Conservation (phyloP, 2,113 vertebrate species). For the Mastomys natalensis region DNA sequence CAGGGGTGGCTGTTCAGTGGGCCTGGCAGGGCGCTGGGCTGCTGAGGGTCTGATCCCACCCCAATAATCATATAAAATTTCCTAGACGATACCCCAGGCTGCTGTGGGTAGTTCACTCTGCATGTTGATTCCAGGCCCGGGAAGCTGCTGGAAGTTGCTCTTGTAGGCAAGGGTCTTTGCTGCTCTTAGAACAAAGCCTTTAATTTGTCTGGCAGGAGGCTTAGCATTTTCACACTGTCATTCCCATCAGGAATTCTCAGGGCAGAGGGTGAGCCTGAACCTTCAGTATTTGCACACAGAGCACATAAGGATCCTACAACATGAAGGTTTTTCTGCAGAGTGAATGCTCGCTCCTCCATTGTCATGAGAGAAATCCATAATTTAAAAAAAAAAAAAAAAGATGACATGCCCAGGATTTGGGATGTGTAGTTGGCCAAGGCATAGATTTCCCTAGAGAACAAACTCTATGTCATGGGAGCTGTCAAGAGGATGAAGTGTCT, state of each 20-base stretch:
- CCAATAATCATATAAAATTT: slow-evolving; percentile 70
- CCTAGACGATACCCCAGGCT: background rate
- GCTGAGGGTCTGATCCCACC: slow-evolving; percentile 62
- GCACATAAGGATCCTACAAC: background rate
- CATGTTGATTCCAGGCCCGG: background rate
- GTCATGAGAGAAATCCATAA: background rate
- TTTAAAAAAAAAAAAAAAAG: background rate
- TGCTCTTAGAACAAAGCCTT: slow-evolving; percentile 71
- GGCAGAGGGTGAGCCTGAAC: background rate
- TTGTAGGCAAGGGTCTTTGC: slow-evolving; percentile 37
- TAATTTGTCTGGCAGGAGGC: slow-evolving; percentile 70
- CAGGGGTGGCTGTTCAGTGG: background rate
- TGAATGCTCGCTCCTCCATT: background rate
- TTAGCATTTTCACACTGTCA: slow-evolving; percentile 21
- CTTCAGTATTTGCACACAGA: background rate
- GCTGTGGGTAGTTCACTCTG: slow-evolving; percentile 24
- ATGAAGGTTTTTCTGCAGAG: background rate
- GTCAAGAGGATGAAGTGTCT: background rate
- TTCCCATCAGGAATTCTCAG: slow-evolving; percentile 11
- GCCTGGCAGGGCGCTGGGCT: background rate
- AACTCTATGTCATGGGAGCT: background rate
- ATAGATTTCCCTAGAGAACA: background rate
- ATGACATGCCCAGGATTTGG: background rate
- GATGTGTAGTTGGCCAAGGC: background rate
- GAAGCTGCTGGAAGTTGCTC: slow-evolving; percentile 72